phyloP scores from a whole-genome alignment of 2,888 invertebrate genomes.

The Myathropa florea region DNA sequence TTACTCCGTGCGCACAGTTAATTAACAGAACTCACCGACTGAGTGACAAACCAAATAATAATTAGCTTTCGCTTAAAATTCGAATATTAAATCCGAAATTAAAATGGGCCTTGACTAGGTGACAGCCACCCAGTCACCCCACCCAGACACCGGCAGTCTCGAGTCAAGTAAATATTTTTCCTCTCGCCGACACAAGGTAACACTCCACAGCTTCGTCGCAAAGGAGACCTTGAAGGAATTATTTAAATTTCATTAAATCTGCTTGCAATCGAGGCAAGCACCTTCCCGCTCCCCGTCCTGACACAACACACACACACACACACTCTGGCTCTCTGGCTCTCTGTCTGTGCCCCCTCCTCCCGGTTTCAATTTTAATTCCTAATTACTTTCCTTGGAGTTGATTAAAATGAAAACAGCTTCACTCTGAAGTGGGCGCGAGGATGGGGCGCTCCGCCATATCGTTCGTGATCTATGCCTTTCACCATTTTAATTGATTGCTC shows the following conservation, averaged over 20 bases:
- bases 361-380: conserved; percentile 69
- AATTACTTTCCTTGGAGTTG: conserved; percentile 70
- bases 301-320: background rate
- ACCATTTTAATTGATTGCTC: conserved; percentile 61
- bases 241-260: conserved; percentile 68
- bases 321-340: conserved; percentile 5
- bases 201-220: background rate
- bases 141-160: background rate
- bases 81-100: conserved; percentile 53
- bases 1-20: conserved; percentile 25
- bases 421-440: background rate
- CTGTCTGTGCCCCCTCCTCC: conserved; percentile 1
- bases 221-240: conserved; percentile 42
- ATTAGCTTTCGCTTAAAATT: conserved; percentile 33
- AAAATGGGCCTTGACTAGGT: conserved; percentile 37
- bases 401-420: conserved; percentile 67
- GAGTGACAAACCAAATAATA: conserved; percentile 59
- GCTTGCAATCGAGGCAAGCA: conserved; percentile 55
- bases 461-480: conserved; percentile 55
- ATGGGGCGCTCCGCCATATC: background rate
- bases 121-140: background rate
- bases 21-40: conserved; percentile 37
- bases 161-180: conserved; percentile 44
- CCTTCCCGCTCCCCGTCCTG: conserved; percentile 5
- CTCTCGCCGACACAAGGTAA: background rate